Percentiles rank a stretch among this genome's conserved stretches.
Conservation (phyloP, 2,797 vertebrate species). For the Fringilla coelebs region DNA sequence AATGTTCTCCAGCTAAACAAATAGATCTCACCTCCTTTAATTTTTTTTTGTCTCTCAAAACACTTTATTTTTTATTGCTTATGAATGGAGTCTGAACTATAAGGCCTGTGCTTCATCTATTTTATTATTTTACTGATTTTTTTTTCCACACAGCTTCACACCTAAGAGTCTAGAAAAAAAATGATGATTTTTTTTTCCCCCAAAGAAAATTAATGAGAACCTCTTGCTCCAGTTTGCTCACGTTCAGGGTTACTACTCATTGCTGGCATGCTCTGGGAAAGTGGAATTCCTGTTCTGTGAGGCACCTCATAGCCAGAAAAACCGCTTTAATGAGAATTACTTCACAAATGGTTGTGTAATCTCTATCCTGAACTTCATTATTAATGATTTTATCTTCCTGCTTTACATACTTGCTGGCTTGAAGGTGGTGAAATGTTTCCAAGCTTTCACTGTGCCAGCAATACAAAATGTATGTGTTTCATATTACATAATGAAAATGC, state of each 20-base stretch:
- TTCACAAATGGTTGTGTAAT: neutral
- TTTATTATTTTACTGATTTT: neutral
- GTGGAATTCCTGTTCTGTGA: neutral
- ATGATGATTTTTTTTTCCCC: fast-evolving
- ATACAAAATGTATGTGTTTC: neutral
- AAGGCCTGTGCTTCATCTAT: neutral
- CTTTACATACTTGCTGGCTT: neutral
- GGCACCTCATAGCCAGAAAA: neutral
- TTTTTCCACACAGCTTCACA: neutral
- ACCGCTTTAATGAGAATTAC: neutral
- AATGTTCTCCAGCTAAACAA: neutral
- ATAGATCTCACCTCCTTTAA: neutral
- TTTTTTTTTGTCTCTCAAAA: neutral
- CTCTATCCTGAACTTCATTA: neutral
- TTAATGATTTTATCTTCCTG: slow-evolving; percentile 4
- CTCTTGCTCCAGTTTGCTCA: neutral
- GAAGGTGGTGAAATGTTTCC: neutral
- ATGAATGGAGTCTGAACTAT: neutral
- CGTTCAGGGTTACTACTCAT: neutral
- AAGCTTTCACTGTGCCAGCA: neutral
- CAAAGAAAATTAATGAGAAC: neutral
- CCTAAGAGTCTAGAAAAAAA: neutral
- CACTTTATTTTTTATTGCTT: neutral
- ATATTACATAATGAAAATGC: neutral
- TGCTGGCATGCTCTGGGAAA: neutral